Conservation (phyloP, 2,113 vertebrate genomes). For the Archilochus colubris region DNA sequence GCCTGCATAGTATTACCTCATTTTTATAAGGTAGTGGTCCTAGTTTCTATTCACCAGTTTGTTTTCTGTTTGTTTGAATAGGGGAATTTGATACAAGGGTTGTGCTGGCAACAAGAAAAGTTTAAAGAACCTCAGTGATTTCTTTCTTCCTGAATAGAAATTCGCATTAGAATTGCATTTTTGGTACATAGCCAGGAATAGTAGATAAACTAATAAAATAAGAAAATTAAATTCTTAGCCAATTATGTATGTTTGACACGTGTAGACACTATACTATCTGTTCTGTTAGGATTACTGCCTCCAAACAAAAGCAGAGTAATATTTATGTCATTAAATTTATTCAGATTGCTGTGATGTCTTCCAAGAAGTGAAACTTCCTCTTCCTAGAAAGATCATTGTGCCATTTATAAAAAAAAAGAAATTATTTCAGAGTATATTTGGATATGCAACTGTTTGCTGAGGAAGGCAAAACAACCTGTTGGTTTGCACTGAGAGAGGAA, state of each 20-base stretch:
- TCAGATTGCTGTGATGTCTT: background rate
- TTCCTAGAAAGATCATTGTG: background rate
- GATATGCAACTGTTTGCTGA: constrained; percentile 2
- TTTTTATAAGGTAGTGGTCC: constrained; percentile 11
- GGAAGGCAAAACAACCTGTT: background rate
- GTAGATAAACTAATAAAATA: background rate
- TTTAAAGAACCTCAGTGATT: background rate
- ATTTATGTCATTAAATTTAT: background rate
- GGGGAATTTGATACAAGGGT: background rate
- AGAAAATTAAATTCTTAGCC: background rate
- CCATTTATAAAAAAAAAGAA: background rate
- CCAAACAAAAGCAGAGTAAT: background rate
- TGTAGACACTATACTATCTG: background rate
- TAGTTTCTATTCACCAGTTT: constrained; percentile 15
- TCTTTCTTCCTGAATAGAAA: constrained; percentile 7
- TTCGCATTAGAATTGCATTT: background rate
- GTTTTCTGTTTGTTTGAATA: constrained; percentile 20
- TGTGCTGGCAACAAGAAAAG: background rate
- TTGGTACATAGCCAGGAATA: background rate
- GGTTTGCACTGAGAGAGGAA: background rate
- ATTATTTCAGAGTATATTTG: background rate
- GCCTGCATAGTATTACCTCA: constrained; percentile 2
- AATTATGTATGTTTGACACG: background rate
- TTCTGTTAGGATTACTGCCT: background rate
- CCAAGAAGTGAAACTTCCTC: background rate